These are phyloP conservation scores for Theodoxus fluviatilis DNA, from an alignment of 2,888 invertebrate genomes.

Conservation along the genomic window DNA sequence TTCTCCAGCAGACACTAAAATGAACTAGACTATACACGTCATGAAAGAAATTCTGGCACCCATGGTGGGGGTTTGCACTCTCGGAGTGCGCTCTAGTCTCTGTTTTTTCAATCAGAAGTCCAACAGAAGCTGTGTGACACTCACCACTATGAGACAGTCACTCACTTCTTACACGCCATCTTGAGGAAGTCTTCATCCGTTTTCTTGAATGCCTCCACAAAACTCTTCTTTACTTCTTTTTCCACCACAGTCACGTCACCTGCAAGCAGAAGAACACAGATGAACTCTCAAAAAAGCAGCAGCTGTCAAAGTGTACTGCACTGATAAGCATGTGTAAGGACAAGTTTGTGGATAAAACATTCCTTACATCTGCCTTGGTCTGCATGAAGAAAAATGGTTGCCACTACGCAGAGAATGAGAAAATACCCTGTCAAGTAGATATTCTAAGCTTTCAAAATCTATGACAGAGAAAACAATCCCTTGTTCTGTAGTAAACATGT, in stretches of 20 bases:
- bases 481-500: background rate
- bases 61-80: too few species aligned
- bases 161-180: conserved; percentile 66
- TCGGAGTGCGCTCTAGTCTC: too few species aligned
- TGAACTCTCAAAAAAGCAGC: background rate
- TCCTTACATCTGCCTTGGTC: too few species aligned
- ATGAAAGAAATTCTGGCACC: background rate
- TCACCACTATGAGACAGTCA: too few species aligned
- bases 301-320: background rate
- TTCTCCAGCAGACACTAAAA: background rate
- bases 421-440: too few species aligned
- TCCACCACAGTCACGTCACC: conserved; percentile 58
- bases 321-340: background rate
- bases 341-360: too few species aligned
- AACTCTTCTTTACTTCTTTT: conserved; percentile 65
- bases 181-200: conserved; percentile 68
- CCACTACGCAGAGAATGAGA: too few species aligned
- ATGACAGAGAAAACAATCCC: background rate
- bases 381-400: too few species aligned
- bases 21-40: background rate
- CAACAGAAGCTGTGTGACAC: background rate
- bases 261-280: conserved; percentile 36
- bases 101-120: too few species aligned
- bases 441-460: too few species aligned
- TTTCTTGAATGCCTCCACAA: conserved; percentile 67